Evolutionary conservation across 2,113 vertebrate genomes (phyloP).

Genomic region (Laterallus jamaicensis): DNA sequence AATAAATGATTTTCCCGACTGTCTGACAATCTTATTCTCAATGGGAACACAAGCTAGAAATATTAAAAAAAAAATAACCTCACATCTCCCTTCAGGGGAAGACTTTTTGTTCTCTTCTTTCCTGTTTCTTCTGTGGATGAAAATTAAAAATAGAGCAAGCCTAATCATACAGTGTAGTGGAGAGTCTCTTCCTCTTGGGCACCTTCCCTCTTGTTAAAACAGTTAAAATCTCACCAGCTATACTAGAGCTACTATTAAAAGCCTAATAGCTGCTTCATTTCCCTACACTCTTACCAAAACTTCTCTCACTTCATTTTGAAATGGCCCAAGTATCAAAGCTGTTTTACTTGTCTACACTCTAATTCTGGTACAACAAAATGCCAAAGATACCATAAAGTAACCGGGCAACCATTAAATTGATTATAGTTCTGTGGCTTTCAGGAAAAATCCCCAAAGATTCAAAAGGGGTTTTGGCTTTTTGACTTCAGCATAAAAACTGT

Average conservation of each 20-base stretch:
- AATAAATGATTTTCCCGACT: not conserved
- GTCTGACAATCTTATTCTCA: not conserved
- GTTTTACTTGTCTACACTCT: not conserved
- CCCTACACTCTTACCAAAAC: not conserved
- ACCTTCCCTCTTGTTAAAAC: not conserved
- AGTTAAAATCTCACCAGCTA: not conserved
- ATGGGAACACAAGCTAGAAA: not conserved
- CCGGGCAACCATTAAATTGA: not conserved
- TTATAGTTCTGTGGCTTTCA: not conserved
- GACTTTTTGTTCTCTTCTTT: not conserved
- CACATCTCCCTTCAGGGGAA: not conserved
- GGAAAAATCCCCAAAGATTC: not conserved
- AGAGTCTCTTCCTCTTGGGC: not conserved
- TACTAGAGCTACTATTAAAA: not conserved
- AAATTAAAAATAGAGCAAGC: not conserved
- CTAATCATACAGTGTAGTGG: not conserved
- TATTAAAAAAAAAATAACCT: not conserved
- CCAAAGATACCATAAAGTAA: not conserved
- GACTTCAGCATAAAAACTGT: not conserved
- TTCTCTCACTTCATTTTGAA: not conserved
- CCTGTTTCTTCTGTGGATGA: not conserved
- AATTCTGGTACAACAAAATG: conserved; percentile 24
- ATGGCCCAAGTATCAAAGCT: not conserved
- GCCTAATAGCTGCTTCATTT: not conserved
- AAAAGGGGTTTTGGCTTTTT: not conserved